Base-by-base conservation (phyloP, 2,888 invertebrate species). In the Celastrina argiolus region DNA sequence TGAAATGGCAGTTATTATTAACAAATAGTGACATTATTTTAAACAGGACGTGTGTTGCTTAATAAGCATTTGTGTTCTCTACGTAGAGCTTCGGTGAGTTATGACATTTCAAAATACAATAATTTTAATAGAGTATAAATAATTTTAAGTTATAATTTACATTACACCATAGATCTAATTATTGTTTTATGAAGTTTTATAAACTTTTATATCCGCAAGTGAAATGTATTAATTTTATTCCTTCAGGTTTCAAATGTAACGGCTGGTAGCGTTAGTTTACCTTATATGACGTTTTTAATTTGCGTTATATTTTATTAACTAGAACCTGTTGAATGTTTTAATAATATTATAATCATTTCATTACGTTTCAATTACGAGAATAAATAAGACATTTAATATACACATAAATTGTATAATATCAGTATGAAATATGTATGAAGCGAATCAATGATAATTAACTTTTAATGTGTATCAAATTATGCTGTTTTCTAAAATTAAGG, bases 191-290 rank as follows among this genome's bases (percentile, higher is more conserved):
- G 18, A 10, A 22, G 16, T 41, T n/a, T 22, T 12, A 14, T 18
- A 4, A 34, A 5, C 12, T 22, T 59, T 59, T 4, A 36, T 26
- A 16, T 16, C 36, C 6, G 18, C 4, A 36, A 4, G 1, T 59
- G 18, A 1, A 12, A 18, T 36, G n/a, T 18, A 5, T 4, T 36
- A 36, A 51, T 51, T 22, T 12, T 4, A 26, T 51, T 61, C 14
- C 22, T 39, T 61, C 12, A 61, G 39, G 12, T 59, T 61, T 61
- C 14, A 39, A 61, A 61, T 36, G 61, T 61, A 61, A 61, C 61
- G 61, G 61, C 61, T 14, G 36, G 61, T 39, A 61, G 8, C 34
- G 34, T 59, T 28, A 26, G 31, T 31, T 16, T 58, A n/a, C 7
- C 58, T 31, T 58, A 2, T 45, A 45, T 7, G 18, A 3, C 18